Conservation (phyloP, 2,113 vertebrate species). For the Corythornis madagascariensis region DNA sequence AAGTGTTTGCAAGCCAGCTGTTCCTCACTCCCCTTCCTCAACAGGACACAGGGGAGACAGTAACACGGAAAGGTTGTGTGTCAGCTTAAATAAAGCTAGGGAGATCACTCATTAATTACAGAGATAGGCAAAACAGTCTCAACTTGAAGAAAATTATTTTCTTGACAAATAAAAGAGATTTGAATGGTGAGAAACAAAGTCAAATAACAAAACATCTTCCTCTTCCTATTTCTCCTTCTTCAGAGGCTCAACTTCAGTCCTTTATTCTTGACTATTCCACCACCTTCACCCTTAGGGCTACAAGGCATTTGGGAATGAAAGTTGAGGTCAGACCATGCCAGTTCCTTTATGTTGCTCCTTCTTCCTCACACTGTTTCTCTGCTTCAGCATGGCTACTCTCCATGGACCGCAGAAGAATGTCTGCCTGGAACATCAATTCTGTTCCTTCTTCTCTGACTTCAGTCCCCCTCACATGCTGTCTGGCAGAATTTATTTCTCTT, state of each 20-base stretch:
- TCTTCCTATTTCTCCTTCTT: neutral
- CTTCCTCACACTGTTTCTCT: neutral
- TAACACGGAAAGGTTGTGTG: neutral
- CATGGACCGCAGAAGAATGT: neutral
- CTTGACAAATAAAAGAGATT: neutral
- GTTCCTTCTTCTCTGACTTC: neutral
- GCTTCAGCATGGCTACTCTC: rapidly evolving
- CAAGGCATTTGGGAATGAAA: rapidly evolving
- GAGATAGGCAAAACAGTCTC: neutral
- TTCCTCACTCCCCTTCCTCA: rapidly evolving
- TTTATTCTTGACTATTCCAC: neutral
- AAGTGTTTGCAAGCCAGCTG: rapidly evolving
- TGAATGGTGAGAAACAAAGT: neutral
- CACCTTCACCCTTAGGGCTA: rapidly evolving
- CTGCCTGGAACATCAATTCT: neutral
- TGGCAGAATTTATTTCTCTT: neutral
- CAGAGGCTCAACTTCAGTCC: neutral
- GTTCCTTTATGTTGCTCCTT: neutral
- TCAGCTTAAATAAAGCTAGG: neutral
- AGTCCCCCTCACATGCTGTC: rapidly evolving
- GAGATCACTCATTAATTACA: neutral
- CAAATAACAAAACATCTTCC: neutral
- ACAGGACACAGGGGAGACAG: rapidly evolving
- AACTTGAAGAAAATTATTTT: neutral
- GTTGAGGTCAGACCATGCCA: neutral